A percentile compares a stretch with the other conserved stretches of the same genome.
Evolutionary conservation across 2,888 invertebrate genomes (phyloP).

Genomic region (Orchesella flavescens): DNA sequence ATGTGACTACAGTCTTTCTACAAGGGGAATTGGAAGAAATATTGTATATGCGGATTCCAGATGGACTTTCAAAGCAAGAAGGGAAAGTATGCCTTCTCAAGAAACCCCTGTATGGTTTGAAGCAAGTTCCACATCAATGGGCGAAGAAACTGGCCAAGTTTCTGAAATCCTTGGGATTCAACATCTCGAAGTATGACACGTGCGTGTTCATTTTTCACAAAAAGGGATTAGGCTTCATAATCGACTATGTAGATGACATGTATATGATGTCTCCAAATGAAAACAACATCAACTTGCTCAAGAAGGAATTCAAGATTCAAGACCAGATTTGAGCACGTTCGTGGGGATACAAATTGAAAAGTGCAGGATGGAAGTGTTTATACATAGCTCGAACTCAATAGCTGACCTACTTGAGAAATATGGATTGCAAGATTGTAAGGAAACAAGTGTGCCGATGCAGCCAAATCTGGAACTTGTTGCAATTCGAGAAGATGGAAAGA

Average conservation of each 20-base stretch:
- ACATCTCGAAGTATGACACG: constrained; percentile 49
- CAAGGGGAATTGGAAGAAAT: constrained; percentile 60
- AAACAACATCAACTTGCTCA: not conserved
- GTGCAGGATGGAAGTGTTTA: not conserved
- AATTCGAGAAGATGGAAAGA: not conserved
- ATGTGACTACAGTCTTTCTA: constrained; percentile 62
- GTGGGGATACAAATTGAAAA: constrained; percentile 4
- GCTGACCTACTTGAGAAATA: not conserved
- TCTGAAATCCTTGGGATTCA: constrained; percentile 47
- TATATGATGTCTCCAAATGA: not conserved
- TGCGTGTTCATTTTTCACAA: constrained; percentile 47
- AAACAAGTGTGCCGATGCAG: not conserved
- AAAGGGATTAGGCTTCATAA: not conserved
- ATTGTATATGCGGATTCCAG: constrained; percentile 73
- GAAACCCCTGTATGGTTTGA: constrained; percentile 67
- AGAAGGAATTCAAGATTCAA: constrained; percentile 3
- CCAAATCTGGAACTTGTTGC: not conserved
- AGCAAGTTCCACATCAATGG: constrained; percentile 68
- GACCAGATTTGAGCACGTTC: not conserved
- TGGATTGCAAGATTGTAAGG: not conserved
- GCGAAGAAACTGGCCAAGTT: constrained; percentile 38
- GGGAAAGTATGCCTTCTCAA: constrained; percentile 59
- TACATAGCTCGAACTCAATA: not conserved
- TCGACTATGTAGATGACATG: constrained; percentile 11
- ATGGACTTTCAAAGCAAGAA: constrained; percentile 46